These are phyloP conservation scores for Leptobrachium ailaonicum DNA, from an alignment of 2,113 vertebrate species.

Conservation along the genomic window DNA sequence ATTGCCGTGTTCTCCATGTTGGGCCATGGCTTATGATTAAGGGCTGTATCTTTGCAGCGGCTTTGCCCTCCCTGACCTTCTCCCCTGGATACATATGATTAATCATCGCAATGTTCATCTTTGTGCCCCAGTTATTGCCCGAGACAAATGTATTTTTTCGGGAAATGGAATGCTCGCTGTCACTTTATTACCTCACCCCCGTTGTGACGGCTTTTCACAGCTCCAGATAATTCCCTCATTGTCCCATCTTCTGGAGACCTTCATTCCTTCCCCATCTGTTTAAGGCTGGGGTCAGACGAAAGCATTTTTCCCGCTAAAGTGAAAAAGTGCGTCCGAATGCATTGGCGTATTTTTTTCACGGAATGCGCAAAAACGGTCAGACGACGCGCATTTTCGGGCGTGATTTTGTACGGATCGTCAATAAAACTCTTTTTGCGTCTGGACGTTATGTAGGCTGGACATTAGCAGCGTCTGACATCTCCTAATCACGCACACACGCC, in stretches of 20 bases:
- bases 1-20: neutral
- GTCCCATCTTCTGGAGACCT: neutral
- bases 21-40: neutral
- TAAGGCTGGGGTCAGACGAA: no score
- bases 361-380: no score
- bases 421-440: no score
- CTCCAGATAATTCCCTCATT: neutral
- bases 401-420: no score
- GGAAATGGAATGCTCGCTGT: neutral
- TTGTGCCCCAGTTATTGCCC: neutral
- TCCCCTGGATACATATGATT: neutral
- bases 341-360: no score
- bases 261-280: no score
- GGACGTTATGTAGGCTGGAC: no score
- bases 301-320: no score
- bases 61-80: neutral
- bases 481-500: no score
- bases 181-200: neutral
- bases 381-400: no score
- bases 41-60: neutral
- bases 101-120: neutral
- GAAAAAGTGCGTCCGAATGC: no score
- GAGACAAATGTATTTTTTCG: neutral
- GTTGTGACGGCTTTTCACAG: neutral
- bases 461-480: no score